These are phyloP conservation scores for Himalopsyche japonica DNA, from an alignment of 2,888 invertebrate genomes.

Conservation along the genomic window DNA sequence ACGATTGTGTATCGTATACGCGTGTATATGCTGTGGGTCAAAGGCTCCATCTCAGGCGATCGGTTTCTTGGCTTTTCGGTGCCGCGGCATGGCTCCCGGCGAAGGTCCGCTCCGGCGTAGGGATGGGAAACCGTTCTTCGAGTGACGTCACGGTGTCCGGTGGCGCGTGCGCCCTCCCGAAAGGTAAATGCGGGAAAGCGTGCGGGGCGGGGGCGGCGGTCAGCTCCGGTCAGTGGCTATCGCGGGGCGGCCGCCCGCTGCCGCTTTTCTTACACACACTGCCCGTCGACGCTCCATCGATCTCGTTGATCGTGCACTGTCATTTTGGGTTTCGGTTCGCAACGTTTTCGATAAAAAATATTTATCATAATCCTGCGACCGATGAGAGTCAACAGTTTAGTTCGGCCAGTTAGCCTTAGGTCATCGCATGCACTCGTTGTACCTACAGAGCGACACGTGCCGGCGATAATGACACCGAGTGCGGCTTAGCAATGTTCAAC, in stretches of 20 bases:
- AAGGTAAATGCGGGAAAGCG: conserved; percentile 13
- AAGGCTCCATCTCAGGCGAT: neutral
- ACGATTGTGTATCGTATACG: neutral
- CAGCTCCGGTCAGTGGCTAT: conserved; percentile 32
- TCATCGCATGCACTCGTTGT: neutral
- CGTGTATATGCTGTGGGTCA: neutral
- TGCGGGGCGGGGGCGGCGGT: conserved; percentile 8
- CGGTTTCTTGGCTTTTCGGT: neutral
- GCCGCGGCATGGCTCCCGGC: neutral
- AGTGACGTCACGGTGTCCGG: neutral
- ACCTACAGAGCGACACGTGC: neutral
- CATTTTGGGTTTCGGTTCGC: neutral
- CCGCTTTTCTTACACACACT: conserved; percentile 5
- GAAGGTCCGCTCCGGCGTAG: neutral
- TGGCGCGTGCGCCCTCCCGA: conserved; percentile 25
- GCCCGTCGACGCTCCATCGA: neutral
- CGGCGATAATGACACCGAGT: neutral
- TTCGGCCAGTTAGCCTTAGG: neutral
- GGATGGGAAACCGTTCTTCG: neutral
- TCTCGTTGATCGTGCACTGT: neutral
- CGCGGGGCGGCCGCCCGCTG: conserved; percentile 30
- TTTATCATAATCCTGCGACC: neutral
- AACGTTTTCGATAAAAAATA: neutral
- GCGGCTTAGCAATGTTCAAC: neutral
- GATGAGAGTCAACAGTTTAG: neutral